Evolutionary conservation across 2,797 vertebrate genomes (phyloP).

Genomic region (Acanthiza pusilla): DNA sequence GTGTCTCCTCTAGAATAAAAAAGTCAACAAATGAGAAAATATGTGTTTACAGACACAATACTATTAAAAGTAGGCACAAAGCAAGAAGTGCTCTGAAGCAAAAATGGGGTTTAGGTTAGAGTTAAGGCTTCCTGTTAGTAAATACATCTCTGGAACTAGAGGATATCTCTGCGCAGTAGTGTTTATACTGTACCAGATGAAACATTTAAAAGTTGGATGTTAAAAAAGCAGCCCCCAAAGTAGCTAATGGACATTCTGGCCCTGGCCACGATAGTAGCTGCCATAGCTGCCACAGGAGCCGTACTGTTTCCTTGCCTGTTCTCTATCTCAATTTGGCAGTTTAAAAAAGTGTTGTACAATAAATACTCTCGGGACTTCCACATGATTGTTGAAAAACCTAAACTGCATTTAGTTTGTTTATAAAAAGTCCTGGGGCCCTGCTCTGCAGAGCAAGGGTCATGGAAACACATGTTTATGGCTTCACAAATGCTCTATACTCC

Average conservation of each 20-base stretch:
- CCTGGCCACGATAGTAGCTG: conserved; percentile 1
- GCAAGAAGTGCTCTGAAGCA: neutral
- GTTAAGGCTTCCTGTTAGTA: conserved; percentile 34
- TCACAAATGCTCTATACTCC: conserved; percentile 42
- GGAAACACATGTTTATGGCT: conserved; percentile 63
- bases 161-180: conserved; percentile 12
- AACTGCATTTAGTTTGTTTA: conserved; percentile 57
- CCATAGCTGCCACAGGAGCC: conserved; percentile 58
- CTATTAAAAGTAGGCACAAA: neutral
- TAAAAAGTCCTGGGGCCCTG: conserved; percentile 27
- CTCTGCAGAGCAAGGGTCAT: conserved; percentile 45
- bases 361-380: conserved; percentile 39
- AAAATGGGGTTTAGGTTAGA: neutral
- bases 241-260: conserved; percentile 69
- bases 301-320: conserved; percentile 44
- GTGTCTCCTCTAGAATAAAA: neutral
- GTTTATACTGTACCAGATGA: conserved; percentile 60
- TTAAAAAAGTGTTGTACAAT: conserved; percentile 33
- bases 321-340: conserved; percentile 51
- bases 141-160: neutral
- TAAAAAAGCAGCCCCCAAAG: conserved; percentile 38
- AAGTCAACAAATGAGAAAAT: neutral
- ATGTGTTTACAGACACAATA: neutral
- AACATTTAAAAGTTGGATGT: conserved; percentile 53
- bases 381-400: conserved; percentile 39